Evolutionary conservation across 1,140 invertebrate genomes (phyloP).

Genomic region (Aphaenogaster ashmeadi): DNA sequence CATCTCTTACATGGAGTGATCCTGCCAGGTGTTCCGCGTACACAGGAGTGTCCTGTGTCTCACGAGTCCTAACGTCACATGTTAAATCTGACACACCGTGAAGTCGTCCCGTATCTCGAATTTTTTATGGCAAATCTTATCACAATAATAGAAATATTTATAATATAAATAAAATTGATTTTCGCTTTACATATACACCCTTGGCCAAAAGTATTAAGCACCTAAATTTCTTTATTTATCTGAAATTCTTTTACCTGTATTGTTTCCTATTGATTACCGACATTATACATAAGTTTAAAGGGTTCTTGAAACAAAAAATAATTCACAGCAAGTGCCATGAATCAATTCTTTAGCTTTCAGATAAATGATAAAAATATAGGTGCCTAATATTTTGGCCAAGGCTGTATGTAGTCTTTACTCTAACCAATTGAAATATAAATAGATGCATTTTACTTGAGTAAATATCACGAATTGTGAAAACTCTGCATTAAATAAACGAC

Average conservation of each 20-base stretch:
- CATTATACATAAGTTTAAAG: too few species aligned
- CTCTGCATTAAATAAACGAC: conserved; percentile 1
- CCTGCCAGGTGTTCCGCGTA: not conserved
- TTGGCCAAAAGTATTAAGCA: too few species aligned
- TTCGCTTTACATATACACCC: not conserved
- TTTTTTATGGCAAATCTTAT: not conserved
- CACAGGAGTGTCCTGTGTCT: not conserved
- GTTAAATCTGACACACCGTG: not conserved
- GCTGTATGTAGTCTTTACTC: not conserved
- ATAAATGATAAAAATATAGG: too few species aligned
- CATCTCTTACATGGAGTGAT: conserved; percentile 29
- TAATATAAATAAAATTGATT: not conserved
- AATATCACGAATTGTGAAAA: not conserved
- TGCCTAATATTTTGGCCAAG: too few species aligned
- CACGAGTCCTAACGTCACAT: not conserved
- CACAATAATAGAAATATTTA: not conserved
- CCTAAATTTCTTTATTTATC: too few species aligned
- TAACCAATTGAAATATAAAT: not conserved
- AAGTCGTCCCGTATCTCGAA: not conserved
- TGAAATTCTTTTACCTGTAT: too few species aligned
- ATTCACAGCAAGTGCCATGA: too few species aligned
- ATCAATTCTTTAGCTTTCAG: too few species aligned
- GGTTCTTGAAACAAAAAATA: too few species aligned
- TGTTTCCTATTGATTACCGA: too few species aligned
- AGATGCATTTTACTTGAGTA: not conserved